Percentiles rank a stretch among this genome's conserved stretches.
These are phyloP conservation scores for Procambarus virginalis DNA, from an alignment of 1,140 invertebrate species.

Conservation along the genomic window DNA sequence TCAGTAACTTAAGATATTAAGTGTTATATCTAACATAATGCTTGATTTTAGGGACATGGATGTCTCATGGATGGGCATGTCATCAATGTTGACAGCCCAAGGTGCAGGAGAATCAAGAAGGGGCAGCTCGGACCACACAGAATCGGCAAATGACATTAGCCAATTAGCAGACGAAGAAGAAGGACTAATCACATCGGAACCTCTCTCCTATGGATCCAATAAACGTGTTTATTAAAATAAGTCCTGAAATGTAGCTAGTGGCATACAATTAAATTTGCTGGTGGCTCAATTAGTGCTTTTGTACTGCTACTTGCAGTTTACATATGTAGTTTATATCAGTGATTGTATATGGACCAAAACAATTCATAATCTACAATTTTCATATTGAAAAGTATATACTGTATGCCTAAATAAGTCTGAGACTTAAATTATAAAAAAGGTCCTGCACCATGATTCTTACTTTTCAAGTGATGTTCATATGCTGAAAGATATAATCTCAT, in stretches of 20 bases:
- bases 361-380: neutral
- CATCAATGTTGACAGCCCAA: constrained; percentile 34
- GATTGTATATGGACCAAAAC: neutral
- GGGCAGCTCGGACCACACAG: constrained; percentile 2
- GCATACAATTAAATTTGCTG: neutral
- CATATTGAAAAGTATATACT: neutral
- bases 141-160: neutral
- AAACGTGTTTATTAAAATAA: constrained; percentile 44
- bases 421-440: neutral
- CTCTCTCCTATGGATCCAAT: constrained; percentile 56
- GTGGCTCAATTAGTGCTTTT: neutral
- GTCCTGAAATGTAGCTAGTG: neutral
- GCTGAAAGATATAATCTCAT: neutral
- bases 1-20: no score
- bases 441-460: neutral
- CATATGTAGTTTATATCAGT: neutral
- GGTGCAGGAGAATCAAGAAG: neutral
- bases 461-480: neutral
- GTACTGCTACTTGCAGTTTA: neutral
- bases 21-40: neutral
- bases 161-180: constrained; percentile 47
- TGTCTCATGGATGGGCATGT: constrained; percentile 47
- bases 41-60: constrained; percentile 53
- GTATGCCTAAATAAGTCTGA: neutral
- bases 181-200: constrained; percentile 56